Evolutionary conservation across 2,113 vertebrate species (phyloP), one percentile per base, ranked within the genome.

Genomic region (Propithecus coquereli): DNA sequence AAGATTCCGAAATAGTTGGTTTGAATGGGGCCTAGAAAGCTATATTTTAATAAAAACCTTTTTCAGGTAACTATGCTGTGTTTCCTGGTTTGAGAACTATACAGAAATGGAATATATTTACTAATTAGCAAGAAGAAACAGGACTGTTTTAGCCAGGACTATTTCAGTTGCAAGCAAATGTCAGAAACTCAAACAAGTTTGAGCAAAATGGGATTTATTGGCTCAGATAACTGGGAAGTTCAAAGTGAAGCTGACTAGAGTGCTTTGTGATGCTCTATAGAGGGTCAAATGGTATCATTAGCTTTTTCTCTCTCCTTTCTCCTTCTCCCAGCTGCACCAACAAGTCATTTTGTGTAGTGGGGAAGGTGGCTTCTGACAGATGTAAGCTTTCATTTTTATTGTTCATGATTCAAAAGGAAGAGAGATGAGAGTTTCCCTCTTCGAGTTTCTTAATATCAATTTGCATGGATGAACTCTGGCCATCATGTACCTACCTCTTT

Each of bases 331-430:
- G 6, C 11, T 85, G n/a, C 77, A 25, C 30, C 23, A 82, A 54
- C 11, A 94, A 34, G 30, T 40, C 43, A 20, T 95, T 76, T 59
- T 45, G 11, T 63, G 47, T 92, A 47, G 3, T 86, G 23, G 47
- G 27, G 47, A 80, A 79, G n/a, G 66, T 79, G 79, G 25, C 40
- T 77, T 50, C 61, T 76, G 40, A 71, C 10, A 88, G 52, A 20
- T 77, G 32, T 76, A 61, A 81, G 20, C 40, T 90, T 71, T 87
- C 32, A 73, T 79, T 97, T 95, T 95, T 87, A 68, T 87, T 91
- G n/a, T 43, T 91, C 30, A 37, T 87, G 80, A 92, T 70, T 95
- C 52, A 88, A 86, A 93, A 85, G 54, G 63, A 71, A 86, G 82
- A 87, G 52, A 76, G 59, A 65, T 20, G 71, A 93, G 83, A 89